These are phyloP conservation scores for Cichladusa arquata DNA, from an alignment of 2,113 vertebrate species.

Conservation along the genomic window DNA sequence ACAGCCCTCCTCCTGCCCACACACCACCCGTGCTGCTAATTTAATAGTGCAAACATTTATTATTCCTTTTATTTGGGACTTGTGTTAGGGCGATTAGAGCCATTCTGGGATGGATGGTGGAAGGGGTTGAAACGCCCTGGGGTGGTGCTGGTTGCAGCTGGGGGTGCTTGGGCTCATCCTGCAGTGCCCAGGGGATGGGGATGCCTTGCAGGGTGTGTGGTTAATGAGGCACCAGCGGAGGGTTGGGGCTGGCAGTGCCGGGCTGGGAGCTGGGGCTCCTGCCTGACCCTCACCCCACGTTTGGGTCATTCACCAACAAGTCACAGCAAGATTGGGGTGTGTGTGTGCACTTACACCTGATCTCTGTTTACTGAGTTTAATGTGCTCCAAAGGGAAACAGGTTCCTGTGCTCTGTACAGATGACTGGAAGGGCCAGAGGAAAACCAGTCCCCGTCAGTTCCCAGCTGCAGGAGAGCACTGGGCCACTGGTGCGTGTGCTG, in stretches of 20 bases:
- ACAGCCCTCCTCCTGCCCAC: slow-evolving; percentile 35
- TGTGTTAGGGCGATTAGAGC: background rate
- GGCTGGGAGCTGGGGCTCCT: background rate
- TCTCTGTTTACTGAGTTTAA: background rate
- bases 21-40: slow-evolving; percentile 20
- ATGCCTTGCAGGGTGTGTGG: background rate
- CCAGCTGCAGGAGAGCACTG: accelerated
- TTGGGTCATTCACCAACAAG: background rate
- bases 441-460: background rate
- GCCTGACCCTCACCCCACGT: background rate
- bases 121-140: background rate
- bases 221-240: background rate
- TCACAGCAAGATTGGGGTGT: accelerated
- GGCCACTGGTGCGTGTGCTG: background rate
- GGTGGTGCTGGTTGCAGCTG: background rate
- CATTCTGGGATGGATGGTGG: background rate
- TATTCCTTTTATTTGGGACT: slow-evolving; percentile 28
- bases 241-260: background rate
- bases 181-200: background rate
- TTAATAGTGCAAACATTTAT: slow-evolving; percentile 56
- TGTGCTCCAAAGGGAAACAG: background rate
- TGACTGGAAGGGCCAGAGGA: background rate
- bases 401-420: background rate
- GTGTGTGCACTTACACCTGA: background rate
- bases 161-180: background rate